Conservation (phyloP, 2,888 invertebrate genomes). For the Drosophila gaucha region DNA sequence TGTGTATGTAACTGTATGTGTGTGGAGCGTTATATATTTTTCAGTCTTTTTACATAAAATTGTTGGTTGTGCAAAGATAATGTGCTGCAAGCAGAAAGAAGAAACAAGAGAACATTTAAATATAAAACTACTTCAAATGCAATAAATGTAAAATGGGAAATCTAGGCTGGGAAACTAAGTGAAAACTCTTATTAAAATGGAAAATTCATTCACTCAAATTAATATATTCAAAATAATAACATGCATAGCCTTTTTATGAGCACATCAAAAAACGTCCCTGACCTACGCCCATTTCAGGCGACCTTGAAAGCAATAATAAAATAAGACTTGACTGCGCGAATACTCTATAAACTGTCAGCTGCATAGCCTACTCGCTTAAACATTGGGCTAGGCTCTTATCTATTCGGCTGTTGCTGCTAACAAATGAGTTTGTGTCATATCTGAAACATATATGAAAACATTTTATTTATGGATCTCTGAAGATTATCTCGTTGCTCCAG, state of each 20-base stretch:
- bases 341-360: slow-evolving; percentile 43
- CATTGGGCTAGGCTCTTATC: not conserved
- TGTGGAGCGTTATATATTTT: slow-evolving; percentile 10
- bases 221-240: not conserved
- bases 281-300: slow-evolving; percentile 37
- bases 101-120: not conserved
- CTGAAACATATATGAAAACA: not conserved
- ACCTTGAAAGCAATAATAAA: slow-evolving; percentile 31
- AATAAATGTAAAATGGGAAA: not conserved
- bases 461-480: slow-evolving; percentile 12
- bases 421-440: not conserved
- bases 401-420: not conserved
- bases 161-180: not conserved
- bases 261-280: slow-evolving; percentile 37
- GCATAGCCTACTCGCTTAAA: too few species aligned
- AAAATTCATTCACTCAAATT: not conserved
- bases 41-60: slow-evolving; percentile 61
- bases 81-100: slow-evolving; percentile 27
- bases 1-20: not conserved
- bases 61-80: slow-evolving; percentile 9
- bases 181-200: not conserved
- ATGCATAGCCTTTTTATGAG: slow-evolving; percentile 5
- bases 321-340: not conserved
- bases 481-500: slow-evolving; percentile 10
- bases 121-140: not conserved